Conservation (phyloP, 2,888 invertebrate species). For the Chrysomela aeneicollis region DNA sequence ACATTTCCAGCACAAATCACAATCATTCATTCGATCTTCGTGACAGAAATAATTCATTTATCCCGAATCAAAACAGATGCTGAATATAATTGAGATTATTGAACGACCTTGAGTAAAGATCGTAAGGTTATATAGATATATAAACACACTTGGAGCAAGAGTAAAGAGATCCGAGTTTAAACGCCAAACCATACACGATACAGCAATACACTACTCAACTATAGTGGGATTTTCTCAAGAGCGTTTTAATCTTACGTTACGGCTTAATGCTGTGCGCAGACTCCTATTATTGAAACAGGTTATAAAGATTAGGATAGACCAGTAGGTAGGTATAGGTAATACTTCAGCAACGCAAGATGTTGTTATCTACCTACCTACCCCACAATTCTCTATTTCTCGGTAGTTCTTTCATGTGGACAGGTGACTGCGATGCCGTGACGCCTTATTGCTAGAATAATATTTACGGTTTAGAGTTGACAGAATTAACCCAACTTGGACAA, state of each 20-base stretch:
- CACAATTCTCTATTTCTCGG: background rate
- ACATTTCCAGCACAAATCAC: slow-evolving; percentile 7
- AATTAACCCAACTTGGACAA: background rate
- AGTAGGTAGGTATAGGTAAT: slow-evolving; percentile 3
- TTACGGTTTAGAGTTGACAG: background rate
- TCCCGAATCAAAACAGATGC: slow-evolving; percentile 5
- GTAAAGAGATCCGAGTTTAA: slow-evolving; percentile 5
- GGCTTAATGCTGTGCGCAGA: slow-evolving; percentile 3
- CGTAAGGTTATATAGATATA: slow-evolving; percentile 15
- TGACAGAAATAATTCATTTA: slow-evolving; percentile 2
- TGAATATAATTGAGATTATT: slow-evolving; percentile 6
- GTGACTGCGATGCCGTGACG: background rate
- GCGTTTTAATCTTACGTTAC: slow-evolving; percentile 3
- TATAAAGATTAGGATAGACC: background rate
- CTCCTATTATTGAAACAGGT: slow-evolving; percentile 11
- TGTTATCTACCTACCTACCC: slow-evolving; percentile 3
- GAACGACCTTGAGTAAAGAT: slow-evolving; percentile 20
- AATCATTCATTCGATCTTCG: background rate
- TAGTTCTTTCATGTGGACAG: background rate
- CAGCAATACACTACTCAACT: background rate
- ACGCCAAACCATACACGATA: background rate
- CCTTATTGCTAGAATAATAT: background rate
- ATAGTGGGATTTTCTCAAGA: slow-evolving; percentile 1
- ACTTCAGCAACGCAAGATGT: slow-evolving; percentile 1
- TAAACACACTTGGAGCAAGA: background rate